phyloP scores from a whole-genome alignment of 1,140 invertebrate species.

The Trachymyrmex cornetzi region DNA sequence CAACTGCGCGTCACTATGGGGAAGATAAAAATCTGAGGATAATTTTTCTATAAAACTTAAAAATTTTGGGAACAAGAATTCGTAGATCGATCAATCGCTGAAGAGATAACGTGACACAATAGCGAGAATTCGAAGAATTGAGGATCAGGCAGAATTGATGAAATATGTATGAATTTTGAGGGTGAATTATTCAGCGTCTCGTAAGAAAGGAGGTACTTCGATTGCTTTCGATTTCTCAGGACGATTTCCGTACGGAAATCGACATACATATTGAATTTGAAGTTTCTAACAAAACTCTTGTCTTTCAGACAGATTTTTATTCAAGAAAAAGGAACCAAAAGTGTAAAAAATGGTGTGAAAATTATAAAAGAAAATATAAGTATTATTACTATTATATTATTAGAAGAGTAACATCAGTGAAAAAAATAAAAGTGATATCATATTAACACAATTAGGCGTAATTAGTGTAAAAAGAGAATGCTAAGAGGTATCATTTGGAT shows the following conservation, averaged over 20 bases:
- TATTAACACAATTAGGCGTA: neutral
- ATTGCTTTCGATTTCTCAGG: constrained; percentile 34
- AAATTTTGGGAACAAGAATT: neutral
- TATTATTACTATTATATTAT: neutral
- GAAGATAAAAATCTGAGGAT: neutral
- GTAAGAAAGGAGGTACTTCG: neutral
- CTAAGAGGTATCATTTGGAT: neutral
- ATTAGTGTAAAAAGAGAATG: constrained; percentile 8
- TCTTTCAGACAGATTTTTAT: constrained; percentile 4
- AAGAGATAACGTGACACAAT: constrained; percentile 34
- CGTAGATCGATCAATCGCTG: neutral
- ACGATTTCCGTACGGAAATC: neutral
- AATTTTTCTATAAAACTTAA: neutral
- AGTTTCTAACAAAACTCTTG: constrained; percentile 16
- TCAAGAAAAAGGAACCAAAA: neutral
- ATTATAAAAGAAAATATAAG: neutral
- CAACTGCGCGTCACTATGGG: neutral
- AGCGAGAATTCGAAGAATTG: constrained; percentile 31
- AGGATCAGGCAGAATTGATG: constrained; percentile 19
- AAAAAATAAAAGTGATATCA: neutral
- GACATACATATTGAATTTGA: neutral
- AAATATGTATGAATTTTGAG: constrained; percentile 58
- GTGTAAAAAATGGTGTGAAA: neutral
- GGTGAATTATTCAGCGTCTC: constrained; percentile 49
- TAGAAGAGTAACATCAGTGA: neutral